These are phyloP conservation scores for Alentia gelatinosa DNA, from an alignment of 2,888 invertebrate species.

Conservation along the genomic window DNA sequence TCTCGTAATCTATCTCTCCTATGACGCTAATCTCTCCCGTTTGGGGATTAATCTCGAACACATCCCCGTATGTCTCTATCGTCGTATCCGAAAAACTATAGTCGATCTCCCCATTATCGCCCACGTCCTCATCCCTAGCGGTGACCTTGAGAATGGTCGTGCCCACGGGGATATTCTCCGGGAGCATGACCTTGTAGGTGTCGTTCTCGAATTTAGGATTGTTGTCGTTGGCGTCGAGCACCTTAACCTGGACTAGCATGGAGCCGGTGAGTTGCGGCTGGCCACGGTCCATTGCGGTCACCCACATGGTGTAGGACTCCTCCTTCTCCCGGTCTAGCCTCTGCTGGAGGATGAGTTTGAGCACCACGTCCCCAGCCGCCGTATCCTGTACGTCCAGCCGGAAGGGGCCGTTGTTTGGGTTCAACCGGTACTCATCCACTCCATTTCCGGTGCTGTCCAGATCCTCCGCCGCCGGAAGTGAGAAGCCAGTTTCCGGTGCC, in stretches of 20 bases:
- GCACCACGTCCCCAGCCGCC: slow-evolving; percentile 58
- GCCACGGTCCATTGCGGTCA: slow-evolving; percentile 63
- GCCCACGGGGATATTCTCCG: slow-evolving; percentile 58
- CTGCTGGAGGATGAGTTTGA: slow-evolving; percentile 57
- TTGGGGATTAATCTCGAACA: slow-evolving; percentile 57
- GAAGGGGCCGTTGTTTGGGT: slow-evolving; percentile 55
- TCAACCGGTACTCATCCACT: slow-evolving; percentile 58
- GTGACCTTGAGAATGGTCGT: slow-evolving; percentile 58
- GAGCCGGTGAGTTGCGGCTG: slow-evolving; percentile 60
- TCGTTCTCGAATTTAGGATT: slow-evolving; percentile 66
- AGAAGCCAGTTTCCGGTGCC: slow-evolving; percentile 55
- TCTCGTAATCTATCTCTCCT: slow-evolving; percentile 46
- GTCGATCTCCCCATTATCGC: slow-evolving; percentile 55
- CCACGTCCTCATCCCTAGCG: slow-evolving; percentile 61
- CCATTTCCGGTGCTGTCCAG: slow-evolving; percentile 60
- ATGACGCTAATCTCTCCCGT: slow-evolving; percentile 58
- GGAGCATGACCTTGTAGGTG: slow-evolving; percentile 55
- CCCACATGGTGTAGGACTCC: slow-evolving; percentile 57
- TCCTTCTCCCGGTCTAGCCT: slow-evolving; percentile 60
- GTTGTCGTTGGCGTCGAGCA: slow-evolving; percentile 70
- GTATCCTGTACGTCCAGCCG: slow-evolving; percentile 57
- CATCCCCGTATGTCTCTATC: not conserved
- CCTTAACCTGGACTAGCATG: slow-evolving; percentile 55
- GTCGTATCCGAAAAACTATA: slow-evolving; percentile 55
- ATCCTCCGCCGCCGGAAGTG: slow-evolving; percentile 62